Evolutionary conservation across 2,797 vertebrate species (phyloP).

Genomic region (Psittacula echo): DNA sequence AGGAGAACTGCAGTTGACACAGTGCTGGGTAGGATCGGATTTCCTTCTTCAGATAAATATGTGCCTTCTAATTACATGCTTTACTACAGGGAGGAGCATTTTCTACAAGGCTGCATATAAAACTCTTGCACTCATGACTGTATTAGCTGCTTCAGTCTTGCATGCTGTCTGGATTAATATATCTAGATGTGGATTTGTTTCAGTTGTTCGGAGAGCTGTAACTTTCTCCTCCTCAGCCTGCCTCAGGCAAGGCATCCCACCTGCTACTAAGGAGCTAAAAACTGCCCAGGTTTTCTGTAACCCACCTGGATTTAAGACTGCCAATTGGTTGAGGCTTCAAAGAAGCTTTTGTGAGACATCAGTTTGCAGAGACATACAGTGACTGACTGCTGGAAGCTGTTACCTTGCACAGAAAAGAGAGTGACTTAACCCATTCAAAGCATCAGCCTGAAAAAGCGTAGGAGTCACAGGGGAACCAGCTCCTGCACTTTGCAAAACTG

Average conservation of each 20-base stretch:
- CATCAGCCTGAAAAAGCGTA: not conserved
- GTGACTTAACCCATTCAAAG: not conserved
- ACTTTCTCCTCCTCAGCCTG: not conserved
- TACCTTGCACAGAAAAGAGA: not conserved
- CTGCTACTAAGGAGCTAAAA: not conserved
- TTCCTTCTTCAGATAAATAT: not conserved
- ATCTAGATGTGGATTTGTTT: not conserved
- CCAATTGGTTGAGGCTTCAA: not conserved
- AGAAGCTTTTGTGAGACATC: not conserved
- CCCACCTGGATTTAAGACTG: not conserved
- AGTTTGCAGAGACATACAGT: not conserved
- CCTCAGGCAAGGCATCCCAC: rapidly evolving
- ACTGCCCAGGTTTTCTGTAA: not conserved
- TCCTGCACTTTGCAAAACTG: rapidly evolving
- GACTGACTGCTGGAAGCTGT: not conserved
- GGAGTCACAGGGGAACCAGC: rapidly evolving
- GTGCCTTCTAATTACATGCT: not conserved
- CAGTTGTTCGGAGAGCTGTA: not conserved
- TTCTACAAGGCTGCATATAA: not conserved
- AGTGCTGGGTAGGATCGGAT: not conserved
- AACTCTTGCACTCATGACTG: not conserved
- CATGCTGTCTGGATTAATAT: not conserved
- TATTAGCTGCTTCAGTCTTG: not conserved
- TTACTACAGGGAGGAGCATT: not conserved
- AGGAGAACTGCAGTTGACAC: not conserved